Base-by-base conservation (phyloP, 2,797 vertebrate genomes). In the Vireo griseus region DNA sequence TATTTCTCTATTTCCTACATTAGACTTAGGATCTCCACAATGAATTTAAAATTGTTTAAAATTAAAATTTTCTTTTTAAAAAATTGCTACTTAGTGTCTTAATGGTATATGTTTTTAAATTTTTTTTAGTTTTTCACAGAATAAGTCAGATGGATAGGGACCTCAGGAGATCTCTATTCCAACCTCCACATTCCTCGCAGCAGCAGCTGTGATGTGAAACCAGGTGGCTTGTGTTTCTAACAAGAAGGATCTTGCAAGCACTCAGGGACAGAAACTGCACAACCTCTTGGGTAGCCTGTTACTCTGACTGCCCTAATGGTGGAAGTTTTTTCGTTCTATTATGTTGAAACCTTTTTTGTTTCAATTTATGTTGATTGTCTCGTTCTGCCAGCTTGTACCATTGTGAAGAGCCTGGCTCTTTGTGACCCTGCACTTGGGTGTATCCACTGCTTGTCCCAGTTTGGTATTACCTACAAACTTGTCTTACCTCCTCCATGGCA, bases 51-150 rank as follows among this genome's bases (percentile, higher is more conserved):
- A 39, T 39, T 13, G 40, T 65, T 71, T 73, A 59, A 63, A 79
- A 80, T 45, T 4, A 26, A 88, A 82, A 55, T 31, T 35, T 8
- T 39, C 0, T 28, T 63, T 81, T 17, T 73, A 47, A 71, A 35
- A 65, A 76, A 69, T 86, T 59, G 16, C 31, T 57, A 13, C 19
- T n/a, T 72, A 40, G 26, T 54, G 11, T 63, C 10, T 40, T 66
- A 45, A 50, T 61, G 39, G 39, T 31, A 1, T 25, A 21, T 24
- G 0, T 1, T 28, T 52, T n/a, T 11, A 2, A 5, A 0, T 4
- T 51, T 4, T 42, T 66, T 62, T 42, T 37, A 33, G 8, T 14
- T 65, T 52, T 84, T 67, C 21, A 6, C 21, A 48, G 31, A 79
- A 31, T 48, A 40, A 72, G 72, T 40, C 20, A 11, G 9, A 28